Conservation (phyloP, 2,888 invertebrate species). For the Gymnosoma rotundatum region DNA sequence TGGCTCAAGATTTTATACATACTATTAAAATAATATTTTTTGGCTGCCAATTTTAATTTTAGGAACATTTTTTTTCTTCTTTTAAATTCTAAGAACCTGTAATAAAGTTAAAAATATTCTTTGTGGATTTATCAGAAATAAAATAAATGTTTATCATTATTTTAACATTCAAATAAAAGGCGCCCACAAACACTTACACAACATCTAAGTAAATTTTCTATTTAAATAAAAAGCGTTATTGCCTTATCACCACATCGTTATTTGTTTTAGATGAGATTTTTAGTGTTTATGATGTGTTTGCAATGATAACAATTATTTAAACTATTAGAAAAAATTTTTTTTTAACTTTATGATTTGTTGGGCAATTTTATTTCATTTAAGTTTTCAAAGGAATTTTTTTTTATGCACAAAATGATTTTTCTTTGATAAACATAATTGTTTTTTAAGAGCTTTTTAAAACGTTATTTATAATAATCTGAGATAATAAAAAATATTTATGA, state of each 20-base stretch:
- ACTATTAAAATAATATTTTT: neutral
- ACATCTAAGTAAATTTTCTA: neutral
- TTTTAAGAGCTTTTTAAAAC: neutral
- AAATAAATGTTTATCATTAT: constrained; percentile 47
- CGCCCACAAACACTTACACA: neutral
- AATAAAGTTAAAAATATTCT: constrained; percentile 10
- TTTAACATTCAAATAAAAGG: neutral
- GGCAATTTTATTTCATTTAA: constrained; percentile 1
- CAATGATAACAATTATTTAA: constrained; percentile 36
- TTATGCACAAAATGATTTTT: no score
- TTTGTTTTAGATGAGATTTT: constrained; percentile 17
- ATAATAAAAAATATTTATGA: constrained; percentile 27
- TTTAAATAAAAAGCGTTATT: constrained; percentile 16
- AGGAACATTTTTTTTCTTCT: neutral
- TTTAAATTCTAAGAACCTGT: constrained; percentile 43
- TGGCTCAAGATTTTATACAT: no score
- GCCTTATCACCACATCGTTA: constrained; percentile 43
- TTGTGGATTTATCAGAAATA: constrained; percentile 34
- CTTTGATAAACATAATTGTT: neutral
- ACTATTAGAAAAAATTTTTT: neutral
- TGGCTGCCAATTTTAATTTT: constrained; percentile 10
- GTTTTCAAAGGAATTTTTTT: neutral
- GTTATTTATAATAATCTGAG: constrained; percentile 8
- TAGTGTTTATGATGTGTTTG: constrained; percentile 52
- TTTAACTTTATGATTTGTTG: neutral